Percentiles rank a stretch among this genome's conserved stretches.
These are phyloP conservation scores for Phrixothrix hirtus DNA, from an alignment of 2,888 invertebrate species.

Conservation along the genomic window DNA sequence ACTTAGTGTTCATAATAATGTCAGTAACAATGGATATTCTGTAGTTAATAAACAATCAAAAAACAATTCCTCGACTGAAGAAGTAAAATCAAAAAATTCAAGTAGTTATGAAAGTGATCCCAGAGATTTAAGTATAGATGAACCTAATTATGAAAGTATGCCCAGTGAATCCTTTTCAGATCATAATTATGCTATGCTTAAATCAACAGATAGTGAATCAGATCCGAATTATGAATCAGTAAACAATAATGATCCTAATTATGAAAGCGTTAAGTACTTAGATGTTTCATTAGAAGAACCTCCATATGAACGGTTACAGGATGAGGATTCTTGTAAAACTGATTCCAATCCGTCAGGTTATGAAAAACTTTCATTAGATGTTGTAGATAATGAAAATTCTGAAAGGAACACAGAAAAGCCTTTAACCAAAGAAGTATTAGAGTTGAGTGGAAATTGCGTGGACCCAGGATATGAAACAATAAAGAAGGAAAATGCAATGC, in stretches of 20 bases:
- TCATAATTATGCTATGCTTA: conserved; percentile 64
- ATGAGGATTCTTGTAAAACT: conserved; percentile 44
- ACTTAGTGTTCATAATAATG: conserved; percentile 14
- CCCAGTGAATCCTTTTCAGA: conserved; percentile 56
- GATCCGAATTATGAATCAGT: conserved; percentile 73
- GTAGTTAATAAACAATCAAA: conserved; percentile 35
- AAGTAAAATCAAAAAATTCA: conserved; percentile 58
- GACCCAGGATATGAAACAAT: conserved; percentile 71
- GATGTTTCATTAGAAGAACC: conserved; percentile 65
- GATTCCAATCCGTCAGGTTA: conserved; percentile 44
- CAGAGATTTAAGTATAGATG: conserved; percentile 51
- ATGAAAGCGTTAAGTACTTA: conserved; percentile 79
- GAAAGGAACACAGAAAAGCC: not conserved
- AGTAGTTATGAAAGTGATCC: conserved; percentile 60
- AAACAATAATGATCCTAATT: conserved; percentile 73
- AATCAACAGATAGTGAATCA: conserved; percentile 68
- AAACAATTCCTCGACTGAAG: conserved; percentile 16
- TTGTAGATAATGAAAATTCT: not conserved
- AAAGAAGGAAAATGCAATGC: conserved; percentile 38
- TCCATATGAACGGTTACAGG: conserved; percentile 66
- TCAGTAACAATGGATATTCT: conserved; percentile 34
- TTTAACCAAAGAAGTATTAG: not conserved
- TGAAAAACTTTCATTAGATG: conserved; percentile 37
- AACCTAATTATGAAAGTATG: conserved; percentile 80
- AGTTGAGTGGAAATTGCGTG: conserved; percentile 5